phyloP scores from a whole-genome alignment of 2,888 invertebrate genomes.

The Idaea straminata region DNA sequence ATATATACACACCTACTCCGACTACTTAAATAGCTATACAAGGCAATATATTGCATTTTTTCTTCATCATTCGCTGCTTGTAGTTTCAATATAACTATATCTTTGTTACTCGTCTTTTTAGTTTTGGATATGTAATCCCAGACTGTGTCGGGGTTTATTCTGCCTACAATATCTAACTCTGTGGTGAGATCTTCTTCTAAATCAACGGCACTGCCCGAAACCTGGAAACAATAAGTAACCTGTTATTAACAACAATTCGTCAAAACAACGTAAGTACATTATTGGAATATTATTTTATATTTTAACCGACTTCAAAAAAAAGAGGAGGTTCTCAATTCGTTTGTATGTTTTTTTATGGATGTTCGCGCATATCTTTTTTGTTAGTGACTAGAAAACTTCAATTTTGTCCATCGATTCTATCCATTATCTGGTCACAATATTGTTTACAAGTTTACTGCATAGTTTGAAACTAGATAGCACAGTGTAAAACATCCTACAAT shows the following conservation, averaged over 20 bases:
- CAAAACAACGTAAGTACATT: not conserved
- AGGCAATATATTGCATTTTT: conserved; percentile 89
- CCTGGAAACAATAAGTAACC: conserved; percentile 42
- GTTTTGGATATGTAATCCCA: conserved; percentile 97
- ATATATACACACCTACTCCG: conserved; percentile 80
- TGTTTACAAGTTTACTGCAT: not conserved
- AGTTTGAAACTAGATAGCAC: not conserved
- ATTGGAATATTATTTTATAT: too few relatives aligned
- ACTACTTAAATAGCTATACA: conserved; percentile 94
- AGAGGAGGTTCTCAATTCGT: too few relatives aligned
- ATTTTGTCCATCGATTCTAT: too few relatives aligned
- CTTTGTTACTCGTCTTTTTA: conserved; percentile 92
- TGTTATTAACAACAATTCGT: not conserved
- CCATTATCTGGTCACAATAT: not conserved
- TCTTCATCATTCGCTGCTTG: conserved; percentile 91
- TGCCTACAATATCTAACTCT: conserved; percentile 92
- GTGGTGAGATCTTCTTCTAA: conserved; percentile 87
- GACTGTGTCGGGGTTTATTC: conserved; percentile 93
- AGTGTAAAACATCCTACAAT: not conserved
- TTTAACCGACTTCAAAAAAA: too few relatives aligned
- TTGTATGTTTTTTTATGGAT: too few relatives aligned
- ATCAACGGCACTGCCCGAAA: conserved; percentile 83
- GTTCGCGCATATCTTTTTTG: too few relatives aligned
- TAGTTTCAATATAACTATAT: conserved; percentile 90
- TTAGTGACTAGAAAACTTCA: too few relatives aligned